Evolutionary conservation across 2,888 invertebrate genomes (phyloP), one percentile per base, ranked within the genome.

Genomic region (Chymomyza procnemis): DNA sequence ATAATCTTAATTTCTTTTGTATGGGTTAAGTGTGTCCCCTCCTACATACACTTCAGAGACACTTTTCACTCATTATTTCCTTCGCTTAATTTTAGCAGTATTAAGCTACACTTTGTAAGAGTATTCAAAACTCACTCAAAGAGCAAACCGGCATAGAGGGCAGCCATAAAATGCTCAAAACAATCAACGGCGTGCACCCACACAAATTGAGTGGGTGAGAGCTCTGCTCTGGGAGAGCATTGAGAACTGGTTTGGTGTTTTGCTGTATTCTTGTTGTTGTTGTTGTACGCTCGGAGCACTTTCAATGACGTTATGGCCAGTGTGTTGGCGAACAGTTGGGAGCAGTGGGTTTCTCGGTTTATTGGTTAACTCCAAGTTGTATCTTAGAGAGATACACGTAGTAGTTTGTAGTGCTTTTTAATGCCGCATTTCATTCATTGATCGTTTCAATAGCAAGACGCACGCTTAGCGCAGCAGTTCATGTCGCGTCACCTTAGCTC

Each of bases 261-360:
- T 74, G 72, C 80, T 73, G 73, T 82, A 73, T 71, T 76, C 69
- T 66, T 68, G 16, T 22, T 58, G 57, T 58, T 66, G 76, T 71
- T 69, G 69, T 71, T 68, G 70, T 54, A 47, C 12, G 54, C 54
- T 19, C 19, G 18, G 54, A 54, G 54, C 18, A 54, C 54, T 54
- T 54, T 21, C 54, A 54, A 54, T 54, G 54, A 54, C 48, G 48
- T 47, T 60, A 56, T 60, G 59, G 22, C 4, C 26, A 14, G 48
- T 48, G 64, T 71, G 76, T 69, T 75, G 73, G 67, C 64, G 73
- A 64, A 47, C 61, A 47, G 61, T 62, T 26, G 34, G 72, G 69
- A 78, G 82, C 86, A 87, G 89, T 88, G 88, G 88, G 89, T 80
- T 89, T 88, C 85, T 87, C 88, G 88, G 88, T 86, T 85, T 87